These are phyloP conservation scores for Allacma fusca DNA, from an alignment of 2,888 invertebrate genomes.

Conservation along the genomic window DNA sequence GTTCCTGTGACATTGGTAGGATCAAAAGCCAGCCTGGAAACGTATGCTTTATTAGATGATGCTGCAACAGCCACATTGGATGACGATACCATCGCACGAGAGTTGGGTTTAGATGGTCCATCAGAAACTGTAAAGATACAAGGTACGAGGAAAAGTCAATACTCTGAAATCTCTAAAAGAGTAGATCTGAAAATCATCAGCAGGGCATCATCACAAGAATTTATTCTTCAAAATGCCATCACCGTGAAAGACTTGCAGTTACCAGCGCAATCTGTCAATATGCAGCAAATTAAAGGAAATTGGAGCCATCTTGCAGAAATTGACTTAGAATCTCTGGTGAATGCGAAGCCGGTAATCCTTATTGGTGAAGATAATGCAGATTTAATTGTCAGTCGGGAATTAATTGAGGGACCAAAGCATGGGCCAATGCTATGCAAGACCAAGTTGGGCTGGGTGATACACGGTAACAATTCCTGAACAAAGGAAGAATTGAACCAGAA, in stretches of 20 bases:
- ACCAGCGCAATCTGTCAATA: constrained; percentile 29
- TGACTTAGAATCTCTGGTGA: background rate
- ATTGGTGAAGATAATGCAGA: constrained; percentile 33
- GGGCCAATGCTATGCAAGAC: constrained; percentile 13
- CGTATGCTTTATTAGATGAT: constrained; percentile 27
- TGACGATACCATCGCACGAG: background rate
- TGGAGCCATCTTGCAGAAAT: background rate
- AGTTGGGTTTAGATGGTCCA: background rate
- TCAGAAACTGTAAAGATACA: background rate
- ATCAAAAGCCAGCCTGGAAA: background rate
- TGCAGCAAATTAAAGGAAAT: background rate
- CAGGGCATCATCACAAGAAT: too few species aligned
- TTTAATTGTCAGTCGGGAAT: constrained; percentile 12
- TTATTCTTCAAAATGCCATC: constrained; percentile 3
- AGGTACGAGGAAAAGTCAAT: background rate
- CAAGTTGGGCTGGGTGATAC: constrained; percentile 28
- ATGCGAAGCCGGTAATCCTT: constrained; percentile 37
- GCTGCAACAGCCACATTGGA: background rate
- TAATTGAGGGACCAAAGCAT: background rate
- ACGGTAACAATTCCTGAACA: constrained; percentile 6
- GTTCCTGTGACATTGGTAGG: constrained; percentile 5
- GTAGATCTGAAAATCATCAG: background rate
- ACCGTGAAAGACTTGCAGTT: constrained; percentile 31
- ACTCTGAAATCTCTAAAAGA: too few species aligned
- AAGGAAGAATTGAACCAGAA: background rate